Conservation (phyloP, 2,113 vertebrate species). For the Strigops habroptila region DNA sequence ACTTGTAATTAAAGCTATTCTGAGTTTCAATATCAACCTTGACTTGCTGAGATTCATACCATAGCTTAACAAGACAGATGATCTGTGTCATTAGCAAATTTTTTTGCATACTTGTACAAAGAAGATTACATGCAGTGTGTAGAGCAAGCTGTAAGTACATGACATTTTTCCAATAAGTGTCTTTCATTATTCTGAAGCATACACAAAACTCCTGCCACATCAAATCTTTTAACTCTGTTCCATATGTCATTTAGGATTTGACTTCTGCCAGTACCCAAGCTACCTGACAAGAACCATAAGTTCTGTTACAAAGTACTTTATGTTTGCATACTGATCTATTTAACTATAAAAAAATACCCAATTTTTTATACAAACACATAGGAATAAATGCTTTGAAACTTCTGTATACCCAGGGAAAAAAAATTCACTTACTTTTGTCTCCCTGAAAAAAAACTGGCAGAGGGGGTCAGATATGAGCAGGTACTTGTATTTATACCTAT, state of each 20-base stretch:
- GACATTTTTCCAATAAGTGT: conserved; percentile 55
- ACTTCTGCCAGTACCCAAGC: not conserved
- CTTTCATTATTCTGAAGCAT: conserved; percentile 58
- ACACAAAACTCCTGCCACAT: not conserved
- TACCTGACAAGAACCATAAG: not conserved
- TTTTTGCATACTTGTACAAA: conserved; percentile 52
- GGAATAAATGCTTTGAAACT: not conserved
- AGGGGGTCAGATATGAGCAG: not conserved
- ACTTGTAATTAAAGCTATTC: conserved; percentile 47
- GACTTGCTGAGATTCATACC: conserved; percentile 33
- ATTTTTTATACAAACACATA: not conserved
- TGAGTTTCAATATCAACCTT: conserved; percentile 1
- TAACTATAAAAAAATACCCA: not conserved
- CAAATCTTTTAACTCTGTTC: not conserved
- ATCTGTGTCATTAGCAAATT: conserved; percentile 30
- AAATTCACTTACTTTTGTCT: not conserved
- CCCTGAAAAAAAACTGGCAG: not conserved
- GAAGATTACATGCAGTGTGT: conserved; percentile 50
- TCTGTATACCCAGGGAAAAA: not conserved
- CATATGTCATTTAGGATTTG: not conserved
- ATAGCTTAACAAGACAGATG: conserved; percentile 7
- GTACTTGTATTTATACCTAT: not conserved
- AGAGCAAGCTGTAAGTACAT: conserved; percentile 35
- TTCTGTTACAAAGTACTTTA: not conserved
- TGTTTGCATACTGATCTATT: not conserved